These are phyloP conservation scores for Mesorhabditis sp. DNA, from an alignment of 2,888 invertebrate genomes.

Conservation along the genomic window DNA sequence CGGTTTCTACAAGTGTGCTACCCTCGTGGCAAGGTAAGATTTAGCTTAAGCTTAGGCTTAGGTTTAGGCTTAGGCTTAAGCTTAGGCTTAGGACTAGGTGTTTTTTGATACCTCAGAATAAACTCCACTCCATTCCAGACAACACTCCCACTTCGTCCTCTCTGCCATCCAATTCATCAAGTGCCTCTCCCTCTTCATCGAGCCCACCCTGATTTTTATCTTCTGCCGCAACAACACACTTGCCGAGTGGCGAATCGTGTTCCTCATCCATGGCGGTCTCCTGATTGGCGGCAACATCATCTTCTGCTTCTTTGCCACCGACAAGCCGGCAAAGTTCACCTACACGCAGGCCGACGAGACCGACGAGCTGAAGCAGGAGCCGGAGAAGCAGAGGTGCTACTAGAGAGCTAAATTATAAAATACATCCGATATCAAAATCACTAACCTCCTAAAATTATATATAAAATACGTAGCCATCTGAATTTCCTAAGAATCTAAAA, in stretches of 20 bases:
- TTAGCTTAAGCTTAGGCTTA: too few relatives aligned
- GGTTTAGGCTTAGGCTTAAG: too few relatives aligned
- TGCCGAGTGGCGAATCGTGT: conserved; percentile 47
- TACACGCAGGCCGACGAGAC: conserved; percentile 21
- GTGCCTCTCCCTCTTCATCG: conserved; percentile 49
- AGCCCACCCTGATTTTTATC: conserved; percentile 45
- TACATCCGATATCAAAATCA: too few relatives aligned
- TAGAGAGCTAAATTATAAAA: too few relatives aligned
- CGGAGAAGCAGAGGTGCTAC: conserved; percentile 29
- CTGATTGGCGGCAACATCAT: conserved; percentile 43
- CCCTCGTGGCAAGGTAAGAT: conserved; percentile 40
- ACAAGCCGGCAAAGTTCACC: conserved; percentile 50
- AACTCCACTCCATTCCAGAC: conserved; percentile 29
- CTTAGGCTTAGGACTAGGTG: neutral
- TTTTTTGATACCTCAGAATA: neutral
- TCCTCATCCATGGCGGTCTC: conserved; percentile 37
- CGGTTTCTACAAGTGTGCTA: conserved; percentile 48
- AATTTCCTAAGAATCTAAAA: too few relatives aligned
- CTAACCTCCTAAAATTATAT: too few relatives aligned
- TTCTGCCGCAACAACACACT: conserved; percentile 35
- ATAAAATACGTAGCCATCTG: too few relatives aligned
- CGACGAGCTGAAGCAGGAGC: conserved; percentile 8
- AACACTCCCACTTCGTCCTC: conserved; percentile 53
- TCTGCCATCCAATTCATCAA: conserved; percentile 55
- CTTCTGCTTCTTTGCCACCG: conserved; percentile 50